A percentile compares a stretch with the other conserved stretches of the same genome.
Evolutionary conservation across 2,888 invertebrate genomes (phyloP).

Genomic region (Catocala sponsa): DNA sequence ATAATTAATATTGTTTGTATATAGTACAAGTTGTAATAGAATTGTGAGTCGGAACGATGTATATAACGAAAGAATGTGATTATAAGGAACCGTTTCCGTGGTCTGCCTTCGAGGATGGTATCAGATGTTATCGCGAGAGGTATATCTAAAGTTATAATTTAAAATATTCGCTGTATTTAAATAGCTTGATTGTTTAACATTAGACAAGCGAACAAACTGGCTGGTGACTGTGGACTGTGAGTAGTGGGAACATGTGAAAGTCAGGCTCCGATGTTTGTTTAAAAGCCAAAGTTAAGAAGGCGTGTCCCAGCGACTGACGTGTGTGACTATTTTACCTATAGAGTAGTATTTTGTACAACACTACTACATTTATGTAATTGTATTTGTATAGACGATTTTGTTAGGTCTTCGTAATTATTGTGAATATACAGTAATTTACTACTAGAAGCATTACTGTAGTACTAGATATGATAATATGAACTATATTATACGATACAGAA

Average conservation of each 20-base stretch:
- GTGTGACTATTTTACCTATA: conserved; percentile 68
- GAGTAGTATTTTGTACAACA: conserved; percentile 85
- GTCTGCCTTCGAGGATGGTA: conserved; percentile 61
- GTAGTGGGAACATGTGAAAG: conserved; percentile 57
- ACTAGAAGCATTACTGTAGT: conserved; percentile 78
- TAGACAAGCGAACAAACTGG: conserved; percentile 78
- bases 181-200: conserved; percentile 78
- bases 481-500: conserved; percentile 81
- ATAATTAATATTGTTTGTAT: conserved; percentile 83
- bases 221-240: conserved; percentile 58
- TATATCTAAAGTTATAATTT: conserved; percentile 72
- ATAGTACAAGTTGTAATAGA: conserved; percentile 87
- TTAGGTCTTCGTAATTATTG: conserved; percentile 83
- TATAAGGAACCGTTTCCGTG: conserved; percentile 62
- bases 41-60: conserved; percentile 79
- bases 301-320: conserved; percentile 64
- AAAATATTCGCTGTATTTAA: conserved; percentile 82
- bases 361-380: conserved; percentile 73
- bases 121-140: conserved; percentile 59
- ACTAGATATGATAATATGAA: conserved; percentile 76
- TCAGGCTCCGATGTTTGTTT: conserved; percentile 63
- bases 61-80: conserved; percentile 80
- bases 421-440: conserved; percentile 85
- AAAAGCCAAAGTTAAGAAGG: conserved; percentile 61
- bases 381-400: conserved; percentile 82